Conservation (phyloP, 2,888 invertebrate species). For the Pheosia tremula region DNA sequence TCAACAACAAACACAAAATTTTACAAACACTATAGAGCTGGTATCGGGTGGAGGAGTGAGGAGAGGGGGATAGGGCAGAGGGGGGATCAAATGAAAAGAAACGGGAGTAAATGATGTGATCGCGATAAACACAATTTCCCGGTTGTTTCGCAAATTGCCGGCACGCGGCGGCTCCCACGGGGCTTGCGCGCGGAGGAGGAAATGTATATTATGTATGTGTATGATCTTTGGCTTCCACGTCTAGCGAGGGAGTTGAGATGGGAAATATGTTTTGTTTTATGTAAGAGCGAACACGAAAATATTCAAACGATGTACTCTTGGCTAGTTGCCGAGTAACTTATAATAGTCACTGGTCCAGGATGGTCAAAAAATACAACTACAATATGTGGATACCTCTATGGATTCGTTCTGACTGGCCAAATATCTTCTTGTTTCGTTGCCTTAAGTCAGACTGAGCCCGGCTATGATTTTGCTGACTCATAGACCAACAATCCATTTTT, state of each 20-base stretch:
- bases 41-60: slow-evolving; percentile 22
- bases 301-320: neutral
- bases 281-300: neutral
- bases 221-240: neutral
- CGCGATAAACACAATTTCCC: slow-evolving; percentile 60
- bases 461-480: too few relatives aligned
- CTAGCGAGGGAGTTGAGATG: slow-evolving; percentile 13
- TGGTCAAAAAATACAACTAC: too few relatives aligned
- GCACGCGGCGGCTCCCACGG: slow-evolving; percentile 50
- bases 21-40: neutral
- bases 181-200: slow-evolving; percentile 22
- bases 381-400: too few relatives aligned
- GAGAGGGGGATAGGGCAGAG: slow-evolving; percentile 22
- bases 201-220: slow-evolving; percentile 4
- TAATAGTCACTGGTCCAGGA: too few relatives aligned
- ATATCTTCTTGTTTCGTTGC: too few relatives aligned
- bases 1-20: neutral
- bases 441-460: too few relatives aligned
- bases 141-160: slow-evolving; percentile 44
- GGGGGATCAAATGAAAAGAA: slow-evolving; percentile 46
- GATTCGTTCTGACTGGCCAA: too few relatives aligned
- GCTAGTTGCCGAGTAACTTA: too few relatives aligned
- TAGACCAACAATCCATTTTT: too few relatives aligned
- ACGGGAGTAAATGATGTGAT: slow-evolving; percentile 55
- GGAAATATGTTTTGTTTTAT: neutral